phyloP scores from a whole-genome alignment of 2,888 invertebrate species.

The Odiellus spinosus region DNA sequence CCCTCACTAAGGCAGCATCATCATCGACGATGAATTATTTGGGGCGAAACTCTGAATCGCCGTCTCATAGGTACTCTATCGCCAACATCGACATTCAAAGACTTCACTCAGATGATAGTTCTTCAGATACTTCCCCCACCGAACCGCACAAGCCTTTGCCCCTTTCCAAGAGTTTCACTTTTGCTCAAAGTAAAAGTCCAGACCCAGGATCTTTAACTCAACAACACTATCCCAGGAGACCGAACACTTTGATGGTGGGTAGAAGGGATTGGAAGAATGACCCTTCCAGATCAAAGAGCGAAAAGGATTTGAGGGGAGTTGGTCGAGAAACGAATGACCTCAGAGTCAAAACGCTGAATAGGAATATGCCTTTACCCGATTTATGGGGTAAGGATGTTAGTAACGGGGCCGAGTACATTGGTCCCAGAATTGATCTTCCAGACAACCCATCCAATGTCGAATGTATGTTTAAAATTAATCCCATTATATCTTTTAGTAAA shows the following conservation, averaged over 20 bases:
- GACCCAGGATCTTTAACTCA: neutral
- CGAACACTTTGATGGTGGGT: neutral
- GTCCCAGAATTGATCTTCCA: no score
- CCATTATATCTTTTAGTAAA: neutral
- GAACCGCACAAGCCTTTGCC: constrained; percentile 10
- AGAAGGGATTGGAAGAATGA: neutral
- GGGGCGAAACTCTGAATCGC: constrained; percentile 7
- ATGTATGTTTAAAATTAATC: constrained; percentile 4
- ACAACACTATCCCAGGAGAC: neutral
- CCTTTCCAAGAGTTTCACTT: neutral
- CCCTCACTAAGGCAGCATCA: constrained; percentile 8
- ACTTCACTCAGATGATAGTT: constrained; percentile 15
- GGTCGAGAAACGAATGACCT: no score
- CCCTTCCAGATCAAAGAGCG: constrained; percentile 10
- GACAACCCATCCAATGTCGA: constrained; percentile 1
- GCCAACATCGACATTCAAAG: constrained; percentile 6
- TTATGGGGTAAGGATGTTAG: no score
- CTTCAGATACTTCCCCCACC: constrained; percentile 20
- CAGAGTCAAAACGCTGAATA: no score
- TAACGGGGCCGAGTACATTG: no score
- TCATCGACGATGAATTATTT: constrained; percentile 3
- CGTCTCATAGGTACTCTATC: constrained; percentile 7
- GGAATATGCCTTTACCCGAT: no score
- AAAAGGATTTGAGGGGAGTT: constrained; percentile 11
- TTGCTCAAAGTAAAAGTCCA: constrained; percentile 1